Conservation (phyloP, 2,888 invertebrate species). For the Dilophus febrilis region DNA sequence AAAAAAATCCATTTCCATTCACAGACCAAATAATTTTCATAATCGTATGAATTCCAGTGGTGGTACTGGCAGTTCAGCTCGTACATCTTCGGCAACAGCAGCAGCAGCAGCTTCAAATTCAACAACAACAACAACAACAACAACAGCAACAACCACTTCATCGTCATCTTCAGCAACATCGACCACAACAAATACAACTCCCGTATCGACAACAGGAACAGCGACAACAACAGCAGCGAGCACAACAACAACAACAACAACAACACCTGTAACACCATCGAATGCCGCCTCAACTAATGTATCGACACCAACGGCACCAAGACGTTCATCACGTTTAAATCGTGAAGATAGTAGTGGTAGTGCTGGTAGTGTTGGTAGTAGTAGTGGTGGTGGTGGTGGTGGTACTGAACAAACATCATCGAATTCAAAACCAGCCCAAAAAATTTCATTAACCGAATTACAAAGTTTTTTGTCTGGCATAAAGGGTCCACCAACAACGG, state of each 20-base stretch:
- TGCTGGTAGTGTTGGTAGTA: conserved; percentile 15
- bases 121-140: conserved; percentile 6
- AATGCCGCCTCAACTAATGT: not conserved
- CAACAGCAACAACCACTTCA: conserved; percentile 11
- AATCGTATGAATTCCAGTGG: not conserved
- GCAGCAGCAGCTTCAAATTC: conserved; percentile 7
- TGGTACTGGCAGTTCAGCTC: not conserved
- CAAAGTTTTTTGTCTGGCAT: conserved; percentile 1
- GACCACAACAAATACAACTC: conserved; percentile 8
- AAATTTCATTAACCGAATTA: conserved; percentile 5
- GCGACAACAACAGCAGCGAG: not conserved
- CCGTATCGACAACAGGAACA: conserved; percentile 4
- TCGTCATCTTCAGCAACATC: conserved; percentile 20
- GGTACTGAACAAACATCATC: conserved; percentile 19
- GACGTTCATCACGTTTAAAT: conserved; percentile 13
- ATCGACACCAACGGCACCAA: not conserved
- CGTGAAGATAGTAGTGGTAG: conserved; percentile 18
- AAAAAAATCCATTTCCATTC: too few species aligned
- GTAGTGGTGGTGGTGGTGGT: conserved; percentile 15
- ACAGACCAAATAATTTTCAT: conserved; percentile 27
- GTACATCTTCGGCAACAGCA: conserved; percentile 13
- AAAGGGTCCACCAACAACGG: not conserved
- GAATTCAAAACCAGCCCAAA: conserved; percentile 9
- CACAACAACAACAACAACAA: conserved; percentile 1
- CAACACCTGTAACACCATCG: too few species aligned